phyloP scores from a whole-genome alignment of 2,888 invertebrate genomes.

The Brachyptera risi region DNA sequence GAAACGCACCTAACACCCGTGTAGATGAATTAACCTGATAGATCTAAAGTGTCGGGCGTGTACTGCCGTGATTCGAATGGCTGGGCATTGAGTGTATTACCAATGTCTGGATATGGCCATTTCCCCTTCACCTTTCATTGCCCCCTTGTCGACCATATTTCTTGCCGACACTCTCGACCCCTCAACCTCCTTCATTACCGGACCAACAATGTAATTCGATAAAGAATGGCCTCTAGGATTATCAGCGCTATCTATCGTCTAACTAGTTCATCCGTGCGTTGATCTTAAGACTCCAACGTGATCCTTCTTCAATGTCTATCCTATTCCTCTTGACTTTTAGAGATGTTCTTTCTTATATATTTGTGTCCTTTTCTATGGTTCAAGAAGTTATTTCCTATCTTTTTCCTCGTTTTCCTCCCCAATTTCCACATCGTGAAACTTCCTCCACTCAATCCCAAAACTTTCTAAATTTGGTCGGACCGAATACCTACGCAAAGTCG shows the following conservation, averaged over 20 bases:
- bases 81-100: constrained; percentile 3
- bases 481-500: constrained; percentile 21
- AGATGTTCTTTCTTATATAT: constrained; percentile 2
- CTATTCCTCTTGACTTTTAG: constrained; percentile 14
- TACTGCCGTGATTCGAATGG: constrained; percentile 13
- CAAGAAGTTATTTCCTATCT: constrained; percentile 3
- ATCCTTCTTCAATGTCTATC: not conserved
- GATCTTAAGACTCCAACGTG: not conserved
- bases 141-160: constrained; percentile 27
- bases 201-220: constrained; percentile 29
- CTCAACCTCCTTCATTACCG: constrained; percentile 29
- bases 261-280: constrained; percentile 1
- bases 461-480: constrained; percentile 23
- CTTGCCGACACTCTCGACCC: constrained; percentile 14
- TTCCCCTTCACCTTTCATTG: constrained; percentile 25
- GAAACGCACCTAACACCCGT: not conserved
- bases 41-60: constrained; percentile 10
- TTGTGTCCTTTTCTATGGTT: constrained; percentile 18
- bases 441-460: constrained; percentile 21
- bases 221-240: constrained; percentile 26
- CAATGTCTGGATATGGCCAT: constrained; percentile 1
- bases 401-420: not conserved
- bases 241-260: constrained; percentile 18
- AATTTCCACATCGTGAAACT: constrained; percentile 26
- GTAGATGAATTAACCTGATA: constrained; percentile 12